A percentile compares a stretch with the other conserved stretches of the same genome.
Evolutionary conservation across 2,113 vertebrate genomes (phyloP).

Genomic region (Osmerus mordax): DNA sequence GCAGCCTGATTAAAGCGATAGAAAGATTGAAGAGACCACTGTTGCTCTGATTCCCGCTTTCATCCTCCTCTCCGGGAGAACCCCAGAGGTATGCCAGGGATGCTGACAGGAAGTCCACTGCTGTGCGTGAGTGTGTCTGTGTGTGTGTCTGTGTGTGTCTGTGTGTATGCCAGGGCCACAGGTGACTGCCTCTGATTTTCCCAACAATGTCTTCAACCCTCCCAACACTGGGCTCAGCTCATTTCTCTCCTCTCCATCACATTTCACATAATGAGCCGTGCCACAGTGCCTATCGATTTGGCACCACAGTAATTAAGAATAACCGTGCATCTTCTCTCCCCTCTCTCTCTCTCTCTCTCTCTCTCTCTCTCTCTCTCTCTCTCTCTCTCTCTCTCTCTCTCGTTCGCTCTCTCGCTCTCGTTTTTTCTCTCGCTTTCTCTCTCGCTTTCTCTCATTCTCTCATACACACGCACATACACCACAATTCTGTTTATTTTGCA

Average conservation of each 20-base stretch:
- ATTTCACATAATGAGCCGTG: conserved; percentile 46
- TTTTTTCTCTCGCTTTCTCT: neutral
- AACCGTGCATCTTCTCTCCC: conserved; percentile 10
- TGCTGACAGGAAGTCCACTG: neutral
- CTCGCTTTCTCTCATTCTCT: neutral
- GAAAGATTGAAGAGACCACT: neutral
- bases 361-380: neutral
- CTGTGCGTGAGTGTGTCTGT: neutral
- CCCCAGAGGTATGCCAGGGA: no score
- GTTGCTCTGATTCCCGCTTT: conserved; percentile 20
- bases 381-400: conserved; percentile 5
- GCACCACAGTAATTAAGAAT: conserved; percentile 53
- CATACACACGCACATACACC: neutral
- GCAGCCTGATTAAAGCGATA: conserved; percentile 15
- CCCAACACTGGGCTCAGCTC: conserved; percentile 11
- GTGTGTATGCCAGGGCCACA: neutral
- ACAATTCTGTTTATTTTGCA: no score
- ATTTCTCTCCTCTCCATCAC: conserved; percentile 19
- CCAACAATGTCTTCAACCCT: conserved; percentile 15
- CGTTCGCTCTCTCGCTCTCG: neutral
- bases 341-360: neutral
- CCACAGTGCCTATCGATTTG: conserved; percentile 51
- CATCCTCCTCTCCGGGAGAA: conserved; percentile 9
- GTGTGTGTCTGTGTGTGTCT: neutral
- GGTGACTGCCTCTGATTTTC: neutral